Evolutionary conservation across 2,113 vertebrate genomes (phyloP), one percentile per base, ranked within the genome.

Genomic region (Ammodramus savannarum): DNA sequence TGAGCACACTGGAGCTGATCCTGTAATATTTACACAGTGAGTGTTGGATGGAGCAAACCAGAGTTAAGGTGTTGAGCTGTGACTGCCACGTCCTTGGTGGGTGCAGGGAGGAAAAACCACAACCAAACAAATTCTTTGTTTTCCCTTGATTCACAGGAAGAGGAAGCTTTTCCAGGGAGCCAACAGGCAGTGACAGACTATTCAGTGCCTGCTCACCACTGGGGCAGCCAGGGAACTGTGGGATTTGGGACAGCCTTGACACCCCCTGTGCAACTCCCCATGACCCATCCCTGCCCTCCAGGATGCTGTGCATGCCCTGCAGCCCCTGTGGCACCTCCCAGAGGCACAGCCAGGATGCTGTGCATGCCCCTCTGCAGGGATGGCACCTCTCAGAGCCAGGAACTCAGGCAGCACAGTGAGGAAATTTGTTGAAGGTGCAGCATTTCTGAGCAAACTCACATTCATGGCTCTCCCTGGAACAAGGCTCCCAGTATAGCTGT

Each of bases 401-500:
- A 73, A 17, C 54, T 69, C 61, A 22, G 86, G 0, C 7, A 63
- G 23, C 11, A 2, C 75, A 27, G 62, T 6, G 38, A 82, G 78
- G 82, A 76, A 87, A 79, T 94, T 52, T 82, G 67, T 65, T 41
- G 81, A 83, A 94, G 85, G 68, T 78, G 73, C 63, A 93, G 92
- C 79, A 93, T 81, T 90, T 88, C 88, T 61, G 15, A 67, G 88
- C 88, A 93, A 89, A 90, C 0, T 26, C 51, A 38, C 44, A 87
- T 71, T 82, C 8, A 20, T 6, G 34, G 52, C 39, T 59, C 88
- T 84, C 57, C 59, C 73, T 57, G 73, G 85, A 95, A 97, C 90
- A 97, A 97, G 91, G 80, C 39, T 78, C 44, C 84, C 96, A 95
- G 89, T 96, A 95, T 97, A 92, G 68, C 76, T 71, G 88, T 32